Conservation (phyloP, 2,797 vertebrate species). For the Acomys russatus region DNA sequence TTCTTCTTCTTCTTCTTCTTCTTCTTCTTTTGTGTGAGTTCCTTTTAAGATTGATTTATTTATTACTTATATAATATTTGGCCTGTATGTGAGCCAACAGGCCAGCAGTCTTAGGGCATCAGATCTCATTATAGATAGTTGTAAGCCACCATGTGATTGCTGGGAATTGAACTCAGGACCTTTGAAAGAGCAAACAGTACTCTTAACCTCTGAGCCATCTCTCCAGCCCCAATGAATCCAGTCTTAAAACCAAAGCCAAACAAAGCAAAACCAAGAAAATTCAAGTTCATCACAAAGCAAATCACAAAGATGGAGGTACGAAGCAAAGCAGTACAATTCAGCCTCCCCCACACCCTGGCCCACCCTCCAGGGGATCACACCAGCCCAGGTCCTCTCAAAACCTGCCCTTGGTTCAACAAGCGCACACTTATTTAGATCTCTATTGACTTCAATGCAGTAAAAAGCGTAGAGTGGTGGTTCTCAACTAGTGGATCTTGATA, state of each 20-base stretch:
- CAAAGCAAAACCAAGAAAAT: neutral
- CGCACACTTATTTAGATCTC: neutral
- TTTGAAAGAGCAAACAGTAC: too few relatives aligned
- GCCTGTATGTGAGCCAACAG: too few relatives aligned
- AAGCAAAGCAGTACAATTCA: neutral
- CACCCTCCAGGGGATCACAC: neutral
- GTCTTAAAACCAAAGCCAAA: neutral
- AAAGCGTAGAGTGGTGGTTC: neutral
- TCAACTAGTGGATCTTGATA: neutral
- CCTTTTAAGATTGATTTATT: too few relatives aligned
- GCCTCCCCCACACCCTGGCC: neutral
- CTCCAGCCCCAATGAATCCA: neutral
- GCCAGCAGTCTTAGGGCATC: too few relatives aligned
- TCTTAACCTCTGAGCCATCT: too few relatives aligned
- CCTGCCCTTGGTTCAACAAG: neutral
- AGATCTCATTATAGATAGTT: too few relatives aligned
- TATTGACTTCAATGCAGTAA: neutral
- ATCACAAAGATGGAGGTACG: neutral
- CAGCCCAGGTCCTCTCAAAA: neutral
- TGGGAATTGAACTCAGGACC: too few relatives aligned
- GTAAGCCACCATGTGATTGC: too few relatives aligned
- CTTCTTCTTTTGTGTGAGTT: too few relatives aligned
- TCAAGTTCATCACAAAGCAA: neutral
- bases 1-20: too few relatives aligned
- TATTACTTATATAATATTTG: too few relatives aligned